phyloP scores from a whole-genome alignment of 2,888 invertebrate species.

The Pterostichus madidus region DNA sequence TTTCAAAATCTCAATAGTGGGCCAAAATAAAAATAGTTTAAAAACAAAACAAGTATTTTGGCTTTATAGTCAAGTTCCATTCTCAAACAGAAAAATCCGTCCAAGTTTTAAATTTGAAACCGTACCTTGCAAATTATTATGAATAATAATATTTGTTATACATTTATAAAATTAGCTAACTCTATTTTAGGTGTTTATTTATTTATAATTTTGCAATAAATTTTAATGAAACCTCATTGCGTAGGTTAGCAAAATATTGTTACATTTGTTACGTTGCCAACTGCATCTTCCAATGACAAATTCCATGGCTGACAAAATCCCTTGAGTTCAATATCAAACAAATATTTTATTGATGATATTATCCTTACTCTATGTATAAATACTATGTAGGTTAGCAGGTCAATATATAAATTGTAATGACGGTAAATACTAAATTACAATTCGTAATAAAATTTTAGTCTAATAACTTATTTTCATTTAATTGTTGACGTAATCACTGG shows the following conservation, averaged over 20 bases:
- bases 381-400: constrained; percentile 69
- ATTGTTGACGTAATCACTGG: constrained; percentile 25
- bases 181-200: no score
- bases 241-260: background rate
- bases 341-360: constrained; percentile 47
- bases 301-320: constrained; percentile 35
- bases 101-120: no score
- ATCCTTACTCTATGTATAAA: constrained; percentile 47
- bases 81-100: no score
- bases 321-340: constrained; percentile 41
- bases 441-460: constrained; percentile 27
- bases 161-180: no score
- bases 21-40: no score
- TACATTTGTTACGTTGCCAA: background rate
- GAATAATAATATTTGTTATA: no score
- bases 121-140: no score
- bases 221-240: background rate
- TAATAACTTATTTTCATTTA: constrained; percentile 27
- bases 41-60: no score
- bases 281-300: constrained; percentile 13
- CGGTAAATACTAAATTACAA: constrained; percentile 1
- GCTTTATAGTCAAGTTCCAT: no score
- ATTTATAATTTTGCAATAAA: no score
- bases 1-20: no score
- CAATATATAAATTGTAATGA: constrained; percentile 54